Percentiles rank a stretch among this genome's conserved stretches.
phyloP scores from a whole-genome alignment of 2,797 vertebrate species.

The Aplochiton taeniatus region DNA sequence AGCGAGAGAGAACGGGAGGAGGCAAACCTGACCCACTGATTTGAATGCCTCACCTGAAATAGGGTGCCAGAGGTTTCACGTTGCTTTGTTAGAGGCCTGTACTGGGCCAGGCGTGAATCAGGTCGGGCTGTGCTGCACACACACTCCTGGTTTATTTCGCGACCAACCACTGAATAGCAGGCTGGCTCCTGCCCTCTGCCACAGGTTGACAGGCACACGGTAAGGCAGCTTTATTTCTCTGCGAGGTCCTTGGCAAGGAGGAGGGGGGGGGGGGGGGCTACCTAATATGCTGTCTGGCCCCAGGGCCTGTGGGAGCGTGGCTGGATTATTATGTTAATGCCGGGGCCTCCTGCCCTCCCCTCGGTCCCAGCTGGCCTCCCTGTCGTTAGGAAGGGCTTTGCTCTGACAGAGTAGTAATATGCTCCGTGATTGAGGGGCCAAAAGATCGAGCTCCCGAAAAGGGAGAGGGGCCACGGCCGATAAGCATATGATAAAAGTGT shows the following conservation, averaged over 20 bases:
- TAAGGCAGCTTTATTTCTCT: slow-evolving; percentile 75
- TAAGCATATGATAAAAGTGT: slow-evolving; percentile 88
- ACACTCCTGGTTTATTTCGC: slow-evolving; percentile 2
- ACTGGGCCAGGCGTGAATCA: too few relatives aligned
- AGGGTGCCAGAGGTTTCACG: too few relatives aligned
- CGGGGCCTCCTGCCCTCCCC: slow-evolving; percentile 95
- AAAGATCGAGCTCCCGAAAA: slow-evolving; percentile 88
- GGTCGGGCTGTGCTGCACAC: too few relatives aligned
- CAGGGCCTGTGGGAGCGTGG: slow-evolving; percentile 91
- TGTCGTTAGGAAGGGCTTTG: slow-evolving; percentile 97
- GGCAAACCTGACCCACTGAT: neutral
- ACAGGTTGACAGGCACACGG: slow-evolving; percentile 93
- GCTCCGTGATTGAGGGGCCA: slow-evolving; percentile 99
- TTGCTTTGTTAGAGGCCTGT: too few relatives aligned
- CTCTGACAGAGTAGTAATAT: slow-evolving; percentile 99
- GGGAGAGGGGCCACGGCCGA: slow-evolving; percentile 80
- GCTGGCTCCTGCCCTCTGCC: slow-evolving; percentile 67
- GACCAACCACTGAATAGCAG: slow-evolving; percentile 55
- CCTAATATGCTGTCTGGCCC: slow-evolving; percentile 98
- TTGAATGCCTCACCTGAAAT: too few relatives aligned
- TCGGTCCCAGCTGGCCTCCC: slow-evolving; percentile 98
- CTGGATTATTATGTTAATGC: slow-evolving; percentile 99
- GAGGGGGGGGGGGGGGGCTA: slow-evolving; percentile 66
- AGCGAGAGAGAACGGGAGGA: neutral
- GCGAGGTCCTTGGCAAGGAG: slow-evolving; percentile 55